Evolutionary conservation across 37 sponge, comb jelly and placozoan genomes (phyloP).

Genomic region (Cladorhizidae sp.): DNA sequence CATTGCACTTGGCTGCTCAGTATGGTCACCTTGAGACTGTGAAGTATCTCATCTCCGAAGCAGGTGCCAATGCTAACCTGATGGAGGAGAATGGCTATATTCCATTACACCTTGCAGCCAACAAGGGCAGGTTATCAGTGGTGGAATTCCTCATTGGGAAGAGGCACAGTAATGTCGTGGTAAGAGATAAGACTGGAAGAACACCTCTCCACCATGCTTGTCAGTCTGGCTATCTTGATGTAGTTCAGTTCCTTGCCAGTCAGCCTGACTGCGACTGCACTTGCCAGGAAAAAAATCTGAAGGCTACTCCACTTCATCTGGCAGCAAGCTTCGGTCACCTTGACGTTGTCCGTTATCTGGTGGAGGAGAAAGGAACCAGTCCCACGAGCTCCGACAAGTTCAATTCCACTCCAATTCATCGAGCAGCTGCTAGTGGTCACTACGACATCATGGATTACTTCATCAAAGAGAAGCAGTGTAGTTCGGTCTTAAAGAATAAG

Average conservation of each 20-base stretch:
- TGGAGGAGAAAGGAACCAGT: conserved; percentile 9
- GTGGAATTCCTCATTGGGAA: conserved; percentile 2
- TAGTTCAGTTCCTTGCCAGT: conserved; percentile 24
- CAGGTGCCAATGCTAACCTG: not conserved
- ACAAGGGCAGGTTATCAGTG: conserved; percentile 8
- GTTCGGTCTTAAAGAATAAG: conserved; percentile 9
- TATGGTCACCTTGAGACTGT: conserved; percentile 31
- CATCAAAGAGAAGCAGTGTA: conserved; percentile 33
- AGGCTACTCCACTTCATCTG: conserved; percentile 34
- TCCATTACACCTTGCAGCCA: conserved; percentile 25
- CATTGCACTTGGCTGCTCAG: conserved; percentile 34
- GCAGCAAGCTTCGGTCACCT: conserved; percentile 19
- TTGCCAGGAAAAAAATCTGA: conserved; percentile 22
- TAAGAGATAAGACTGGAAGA: conserved; percentile 37
- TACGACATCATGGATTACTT: conserved; percentile 12
- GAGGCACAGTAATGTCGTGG: conserved; percentile 7
- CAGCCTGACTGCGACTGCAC: conserved; percentile 22
- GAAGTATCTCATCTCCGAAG: not conserved
- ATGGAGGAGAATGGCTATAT: conserved; percentile 24
- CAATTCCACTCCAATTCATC: conserved; percentile 17
- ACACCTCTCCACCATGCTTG: conserved; percentile 44
- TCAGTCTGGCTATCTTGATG: not conserved
- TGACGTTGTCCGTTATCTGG: conserved; percentile 17
- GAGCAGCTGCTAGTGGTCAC: conserved; percentile 32
- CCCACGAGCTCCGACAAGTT: conserved; percentile 21